Evolutionary conservation across 92 coral and sea anemone genomes (phyloP).

Genomic region (Paramuricea clavata): DNA sequence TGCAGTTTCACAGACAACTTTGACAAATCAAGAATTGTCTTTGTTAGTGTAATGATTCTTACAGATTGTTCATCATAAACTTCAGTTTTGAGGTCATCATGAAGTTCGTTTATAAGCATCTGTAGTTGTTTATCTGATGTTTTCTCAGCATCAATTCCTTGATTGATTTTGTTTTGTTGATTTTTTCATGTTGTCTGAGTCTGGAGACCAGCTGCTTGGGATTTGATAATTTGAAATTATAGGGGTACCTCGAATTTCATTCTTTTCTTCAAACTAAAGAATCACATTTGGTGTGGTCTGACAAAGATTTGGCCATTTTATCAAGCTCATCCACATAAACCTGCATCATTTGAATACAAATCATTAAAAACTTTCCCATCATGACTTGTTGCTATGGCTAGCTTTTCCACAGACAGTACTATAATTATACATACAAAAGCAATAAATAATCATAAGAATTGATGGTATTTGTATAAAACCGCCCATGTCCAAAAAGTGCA

Average conservation of each 20-base stretch:
- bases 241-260: background rate
- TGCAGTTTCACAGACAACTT: background rate
- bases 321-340: no score
- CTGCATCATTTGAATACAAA: no score
- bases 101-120: background rate
- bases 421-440: no score
- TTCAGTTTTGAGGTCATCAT: constrained; percentile 4
- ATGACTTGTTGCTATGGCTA: no score
- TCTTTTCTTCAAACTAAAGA: background rate
- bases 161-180: background rate
- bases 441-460: no score
- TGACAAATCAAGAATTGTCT: background rate
- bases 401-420: no score
- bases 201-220: constrained; percentile 22
- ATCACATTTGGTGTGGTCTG: background rate
- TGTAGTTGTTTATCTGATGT: background rate
- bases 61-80: background rate
- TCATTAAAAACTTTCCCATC: no score
- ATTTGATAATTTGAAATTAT: background rate
- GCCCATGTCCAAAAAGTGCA: no score
- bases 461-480: no score
- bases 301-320: background rate
- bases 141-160: background rate
- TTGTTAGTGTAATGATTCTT: background rate
- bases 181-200: background rate